Evolutionary conservation across 2,888 invertebrate species (phyloP).

Genomic region (Tipula lateralis): DNA sequence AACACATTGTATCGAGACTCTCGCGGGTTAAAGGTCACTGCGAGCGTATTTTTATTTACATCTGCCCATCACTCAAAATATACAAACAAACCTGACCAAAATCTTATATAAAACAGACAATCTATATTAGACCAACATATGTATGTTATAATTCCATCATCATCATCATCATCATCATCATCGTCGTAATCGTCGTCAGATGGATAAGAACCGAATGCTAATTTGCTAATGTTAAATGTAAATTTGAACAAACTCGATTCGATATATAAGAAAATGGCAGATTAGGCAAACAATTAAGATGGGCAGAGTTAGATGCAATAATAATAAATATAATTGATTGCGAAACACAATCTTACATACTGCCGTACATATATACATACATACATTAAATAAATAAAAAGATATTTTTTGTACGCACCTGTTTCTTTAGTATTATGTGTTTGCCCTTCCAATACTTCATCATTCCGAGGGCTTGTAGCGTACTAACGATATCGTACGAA

Average conservation of each 20-base stretch:
- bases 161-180: not conserved
- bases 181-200: no score
- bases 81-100: not conserved
- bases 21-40: not conserved
- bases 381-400: constrained; percentile 26
- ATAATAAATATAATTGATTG: not conserved
- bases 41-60: not conserved
- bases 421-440: constrained; percentile 91
- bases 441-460: constrained; percentile 99
- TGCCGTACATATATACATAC: not conserved
- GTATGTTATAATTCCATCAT: not conserved
- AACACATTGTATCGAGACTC: not conserved
- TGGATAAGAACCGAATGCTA: not conserved
- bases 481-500: constrained; percentile 95
- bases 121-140: not conserved
- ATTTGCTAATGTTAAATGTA: not conserved
- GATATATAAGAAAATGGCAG: not conserved
- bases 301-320: not conserved
- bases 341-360: not conserved
- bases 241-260: not conserved
- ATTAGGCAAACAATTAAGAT: not conserved
- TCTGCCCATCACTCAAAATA: not conserved
- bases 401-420: constrained; percentile 53
- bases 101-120: not conserved
- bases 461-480: constrained; percentile 91